A percentile compares a stretch with the other conserved stretches of the same genome.
phyloP scores from a whole-genome alignment of 1,140 invertebrate species.

The Druon quercuslanigerum region DNA sequence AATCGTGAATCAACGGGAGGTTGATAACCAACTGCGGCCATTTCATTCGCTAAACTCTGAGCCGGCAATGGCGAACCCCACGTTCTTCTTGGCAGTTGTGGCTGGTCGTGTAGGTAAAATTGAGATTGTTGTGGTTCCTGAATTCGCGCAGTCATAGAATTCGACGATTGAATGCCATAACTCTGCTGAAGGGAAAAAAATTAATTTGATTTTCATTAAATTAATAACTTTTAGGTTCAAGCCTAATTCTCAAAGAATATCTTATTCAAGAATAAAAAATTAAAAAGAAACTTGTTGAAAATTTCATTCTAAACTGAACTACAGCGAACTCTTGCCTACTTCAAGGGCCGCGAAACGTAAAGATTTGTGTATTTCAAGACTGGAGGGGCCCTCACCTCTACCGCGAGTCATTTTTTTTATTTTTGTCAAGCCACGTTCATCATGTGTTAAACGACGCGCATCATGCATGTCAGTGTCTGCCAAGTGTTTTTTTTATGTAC shows the following conservation, averaged over 20 bases:
- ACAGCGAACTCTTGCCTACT: no score
- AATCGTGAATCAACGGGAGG: constrained; percentile 68
- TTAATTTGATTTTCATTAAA: constrained; percentile 6
- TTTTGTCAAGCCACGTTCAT: no score
- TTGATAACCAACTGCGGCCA: constrained; percentile 69
- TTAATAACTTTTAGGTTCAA: background rate
- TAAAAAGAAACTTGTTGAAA: background rate
- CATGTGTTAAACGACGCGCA: no score
- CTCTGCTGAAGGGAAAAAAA: constrained; percentile 51
- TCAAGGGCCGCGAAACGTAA: no score
- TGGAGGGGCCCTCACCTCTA: no score
- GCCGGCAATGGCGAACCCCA: constrained; percentile 82
- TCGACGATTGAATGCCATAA: constrained; percentile 64
- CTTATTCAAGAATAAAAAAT: background rate
- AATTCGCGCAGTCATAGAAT: constrained; percentile 72
- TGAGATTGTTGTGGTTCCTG: constrained; percentile 76
- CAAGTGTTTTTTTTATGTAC: no score
- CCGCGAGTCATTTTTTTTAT: no score
- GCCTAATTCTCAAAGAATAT: background rate
- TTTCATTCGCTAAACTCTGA: constrained; percentile 71
- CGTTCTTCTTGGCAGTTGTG: constrained; percentile 81
- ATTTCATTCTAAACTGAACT: no score
- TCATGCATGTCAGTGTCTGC: no score
- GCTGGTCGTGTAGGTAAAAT: constrained; percentile 86
- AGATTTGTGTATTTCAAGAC: no score